phyloP scores from a whole-genome alignment of 2,888 invertebrate species.

The Phoenoteleia sp. region DNA sequence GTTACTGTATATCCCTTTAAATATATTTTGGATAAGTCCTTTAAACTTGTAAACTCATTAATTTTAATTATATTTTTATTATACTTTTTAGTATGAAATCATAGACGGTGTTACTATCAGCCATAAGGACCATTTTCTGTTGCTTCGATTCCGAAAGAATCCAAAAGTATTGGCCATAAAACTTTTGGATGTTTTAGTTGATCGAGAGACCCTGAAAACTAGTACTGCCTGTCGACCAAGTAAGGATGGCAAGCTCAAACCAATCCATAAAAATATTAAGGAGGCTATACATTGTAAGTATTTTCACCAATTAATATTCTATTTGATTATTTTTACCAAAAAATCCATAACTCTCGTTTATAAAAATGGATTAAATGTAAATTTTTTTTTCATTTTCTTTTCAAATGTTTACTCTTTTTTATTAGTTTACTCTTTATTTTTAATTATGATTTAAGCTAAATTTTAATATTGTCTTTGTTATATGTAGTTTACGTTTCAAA shows the following conservation, averaged over 20 bases:
- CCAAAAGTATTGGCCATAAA: conserved; percentile 2
- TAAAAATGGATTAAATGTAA: too few species aligned
- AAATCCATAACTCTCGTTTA: too few species aligned
- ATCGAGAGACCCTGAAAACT: neutral
- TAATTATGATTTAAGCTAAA: too few species aligned
- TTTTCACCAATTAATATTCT: neutral
- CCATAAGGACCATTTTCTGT: neutral
- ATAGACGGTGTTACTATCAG: neutral
- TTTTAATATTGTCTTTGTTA: neutral
- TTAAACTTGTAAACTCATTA: neutral
- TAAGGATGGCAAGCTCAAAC: neutral
- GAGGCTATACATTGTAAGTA: neutral
- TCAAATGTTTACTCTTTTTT: too few species aligned
- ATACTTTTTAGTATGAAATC: neutral
- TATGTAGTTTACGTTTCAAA: too few species aligned
- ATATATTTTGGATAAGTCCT: neutral
- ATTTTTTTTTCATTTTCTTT: too few species aligned
- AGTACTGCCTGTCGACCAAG: conserved; percentile 1
- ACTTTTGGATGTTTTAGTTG: neutral
- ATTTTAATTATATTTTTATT: neutral
- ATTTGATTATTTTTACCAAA: too few species aligned
- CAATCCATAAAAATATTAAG: neutral
- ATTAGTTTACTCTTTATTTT: too few species aligned
- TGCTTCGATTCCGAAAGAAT: neutral
- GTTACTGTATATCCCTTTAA: neutral